Conservation (phyloP, 2,888 invertebrate species). For the Epicampocera succincta region DNA sequence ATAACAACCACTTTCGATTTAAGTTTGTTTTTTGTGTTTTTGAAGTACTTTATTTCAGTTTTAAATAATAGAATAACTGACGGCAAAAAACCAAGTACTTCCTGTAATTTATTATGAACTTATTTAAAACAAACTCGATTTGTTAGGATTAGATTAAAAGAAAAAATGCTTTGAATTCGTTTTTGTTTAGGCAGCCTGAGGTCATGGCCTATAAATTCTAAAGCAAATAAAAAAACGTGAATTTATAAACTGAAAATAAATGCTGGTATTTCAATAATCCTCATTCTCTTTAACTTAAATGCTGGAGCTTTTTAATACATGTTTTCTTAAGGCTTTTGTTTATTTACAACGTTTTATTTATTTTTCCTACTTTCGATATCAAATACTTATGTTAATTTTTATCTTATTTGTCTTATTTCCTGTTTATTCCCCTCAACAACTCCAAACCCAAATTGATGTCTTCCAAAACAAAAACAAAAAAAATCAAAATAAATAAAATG, state of each 20-base stretch:
- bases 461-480: constrained; percentile 8
- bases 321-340: constrained; percentile 22
- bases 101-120: constrained; percentile 46
- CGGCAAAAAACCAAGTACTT: constrained; percentile 68
- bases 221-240: background rate
- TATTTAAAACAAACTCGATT: constrained; percentile 6
- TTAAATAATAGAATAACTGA: constrained; percentile 71
- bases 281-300: background rate
- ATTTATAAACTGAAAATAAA: background rate
- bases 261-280: constrained; percentile 11
- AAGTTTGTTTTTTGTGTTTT: constrained; percentile 59
- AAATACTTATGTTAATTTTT: constrained; percentile 27
- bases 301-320: background rate
- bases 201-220: background rate
- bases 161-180: background rate
- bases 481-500: constrained; percentile 20
- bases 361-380: background rate
- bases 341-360: constrained; percentile 14
- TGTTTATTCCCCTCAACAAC: constrained; percentile 19
- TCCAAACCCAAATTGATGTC: constrained; percentile 59
- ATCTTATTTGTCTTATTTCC: constrained; percentile 33
- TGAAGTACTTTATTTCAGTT: constrained; percentile 44
- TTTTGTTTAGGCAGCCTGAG: background rate
- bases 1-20: constrained; percentile 33
- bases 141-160: constrained; percentile 6